Base-by-base conservation (phyloP, 2,113 vertebrate genomes). In the Seriola quinqueradiata region DNA sequence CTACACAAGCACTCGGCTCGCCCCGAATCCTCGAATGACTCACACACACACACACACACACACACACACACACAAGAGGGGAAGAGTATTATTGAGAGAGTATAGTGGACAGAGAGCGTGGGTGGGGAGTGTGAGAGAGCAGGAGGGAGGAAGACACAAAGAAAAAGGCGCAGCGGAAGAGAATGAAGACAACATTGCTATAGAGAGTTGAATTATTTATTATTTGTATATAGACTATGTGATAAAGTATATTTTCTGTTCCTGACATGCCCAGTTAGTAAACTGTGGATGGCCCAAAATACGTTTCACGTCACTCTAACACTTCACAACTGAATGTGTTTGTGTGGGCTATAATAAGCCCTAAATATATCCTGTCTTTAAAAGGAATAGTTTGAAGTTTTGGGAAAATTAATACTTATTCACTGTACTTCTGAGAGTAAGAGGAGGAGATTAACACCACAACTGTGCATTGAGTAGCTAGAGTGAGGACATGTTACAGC, bases 21-120 rank as follows among this genome's bases (percentile, higher is more conserved):
- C 66, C 83, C 28, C 16, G n/a, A 66, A 83, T 73, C 79, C 84
- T 88, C 84, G 48, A 63, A 79, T 85, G 82, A 86, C 88, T 84
- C 86, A 78, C 79, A 84, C 40, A 40, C 28, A 52, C 50, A 52
- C 48, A 52, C 19, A 73, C 61, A 64, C 57, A 42, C 38, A 74
- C 46, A 40, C 46, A 34, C 38, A 38, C 25, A 60, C 58, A 50
- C 54, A 44, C 38, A 42, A 54, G 60, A 77, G 72, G 81, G 74
- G 52, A 48, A 21, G 63, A 23, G 76, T 75, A 32, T 77, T 75
- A 74, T 63, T 64, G 78, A 69, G 81, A 66, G 70, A 75, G 70
- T 78, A 14, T 40, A 68, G 78, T 85, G 79, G 86, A 78, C 54
- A 72, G 59, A 46, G 66, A 81, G 81, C 23, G 87, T 83, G 77